phyloP scores from a whole-genome alignment of 1,140 invertebrate genomes.

The Linepithema humile region DNA sequence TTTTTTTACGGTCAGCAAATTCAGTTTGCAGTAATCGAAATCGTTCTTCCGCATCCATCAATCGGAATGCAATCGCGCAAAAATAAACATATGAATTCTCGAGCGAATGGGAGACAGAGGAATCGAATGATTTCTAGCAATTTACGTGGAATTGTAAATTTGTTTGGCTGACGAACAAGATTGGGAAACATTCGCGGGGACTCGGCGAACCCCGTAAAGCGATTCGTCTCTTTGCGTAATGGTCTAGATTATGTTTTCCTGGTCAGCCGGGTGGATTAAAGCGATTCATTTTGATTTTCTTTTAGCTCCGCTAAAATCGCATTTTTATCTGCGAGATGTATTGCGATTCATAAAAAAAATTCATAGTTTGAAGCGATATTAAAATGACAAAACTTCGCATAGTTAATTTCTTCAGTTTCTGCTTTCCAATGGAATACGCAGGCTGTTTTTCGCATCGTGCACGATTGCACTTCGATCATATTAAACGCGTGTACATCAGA shows the following conservation, averaged over 20 bases:
- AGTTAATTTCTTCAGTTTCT: not conserved
- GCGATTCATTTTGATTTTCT: not conserved
- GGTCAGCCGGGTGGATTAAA: conserved; percentile 5
- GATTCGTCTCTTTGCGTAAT: conserved; percentile 68
- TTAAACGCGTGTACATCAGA: conserved; percentile 23
- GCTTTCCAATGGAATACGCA: not conserved
- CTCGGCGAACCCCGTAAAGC: conserved; percentile 12
- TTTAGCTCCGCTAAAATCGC: conserved; percentile 4
- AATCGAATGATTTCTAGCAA: conserved; percentile 34
- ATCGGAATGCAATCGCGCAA: not conserved
- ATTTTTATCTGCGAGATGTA: not conserved
- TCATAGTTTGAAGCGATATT: not conserved
- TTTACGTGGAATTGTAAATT: conserved; percentile 73
- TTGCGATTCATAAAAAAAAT: not conserved
- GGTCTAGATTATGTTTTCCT: conserved; percentile 47
- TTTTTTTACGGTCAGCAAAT: conserved; percentile 51
- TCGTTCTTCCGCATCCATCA: conserved; percentile 1
- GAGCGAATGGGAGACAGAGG: not conserved
- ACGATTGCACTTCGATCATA: conserved; percentile 27
- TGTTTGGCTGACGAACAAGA: conserved; percentile 60
- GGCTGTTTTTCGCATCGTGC: not conserved
- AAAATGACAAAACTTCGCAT: conserved; percentile 2
- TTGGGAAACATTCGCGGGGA: conserved; percentile 60
- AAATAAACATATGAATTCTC: not conserved
- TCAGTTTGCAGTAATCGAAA: conserved; percentile 24